Evolutionary conservation across 1,140 invertebrate genomes (phyloP).

Genomic region (Apis laboriosa): DNA sequence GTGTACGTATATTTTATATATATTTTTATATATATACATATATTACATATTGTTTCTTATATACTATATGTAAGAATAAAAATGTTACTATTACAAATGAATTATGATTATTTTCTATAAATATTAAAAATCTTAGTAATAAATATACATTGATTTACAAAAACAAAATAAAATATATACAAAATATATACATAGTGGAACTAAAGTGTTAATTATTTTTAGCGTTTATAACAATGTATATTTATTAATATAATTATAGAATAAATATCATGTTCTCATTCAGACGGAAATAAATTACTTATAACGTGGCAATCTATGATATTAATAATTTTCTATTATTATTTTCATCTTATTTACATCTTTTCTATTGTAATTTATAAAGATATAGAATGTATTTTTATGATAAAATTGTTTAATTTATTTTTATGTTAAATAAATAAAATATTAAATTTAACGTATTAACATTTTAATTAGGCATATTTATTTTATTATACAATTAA

Average conservation of each 20-base stretch:
- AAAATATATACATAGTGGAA: not conserved
- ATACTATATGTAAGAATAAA: not conserved
- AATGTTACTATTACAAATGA: not conserved
- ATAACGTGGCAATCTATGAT: slow-evolving; percentile 4
- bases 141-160: slow-evolving; percentile 24
- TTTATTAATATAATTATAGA: slow-evolving; percentile 14
- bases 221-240: slow-evolving; percentile 15
- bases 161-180: slow-evolving; percentile 35
- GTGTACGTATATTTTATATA: too few relatives aligned
- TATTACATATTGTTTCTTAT: too few relatives aligned
- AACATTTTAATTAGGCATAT: not conserved
- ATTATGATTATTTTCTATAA: not conserved
- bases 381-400: not conserved
- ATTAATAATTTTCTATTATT: not conserved
- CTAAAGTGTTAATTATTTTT: not conserved
- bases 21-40: too few relatives aligned
- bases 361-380: not conserved
- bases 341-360: not conserved
- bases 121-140: slow-evolving; percentile 58
- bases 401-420: not conserved
- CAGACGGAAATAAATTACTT: not conserved
- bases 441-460: not conserved
- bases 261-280: slow-evolving; percentile 53
- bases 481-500: not conserved
- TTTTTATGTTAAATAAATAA: not conserved